Percentiles rank a stretch among this genome's conserved stretches.
Evolutionary conservation across 2,797 vertebrate species (phyloP).

Genomic region (Notolabrus celidotus): DNA sequence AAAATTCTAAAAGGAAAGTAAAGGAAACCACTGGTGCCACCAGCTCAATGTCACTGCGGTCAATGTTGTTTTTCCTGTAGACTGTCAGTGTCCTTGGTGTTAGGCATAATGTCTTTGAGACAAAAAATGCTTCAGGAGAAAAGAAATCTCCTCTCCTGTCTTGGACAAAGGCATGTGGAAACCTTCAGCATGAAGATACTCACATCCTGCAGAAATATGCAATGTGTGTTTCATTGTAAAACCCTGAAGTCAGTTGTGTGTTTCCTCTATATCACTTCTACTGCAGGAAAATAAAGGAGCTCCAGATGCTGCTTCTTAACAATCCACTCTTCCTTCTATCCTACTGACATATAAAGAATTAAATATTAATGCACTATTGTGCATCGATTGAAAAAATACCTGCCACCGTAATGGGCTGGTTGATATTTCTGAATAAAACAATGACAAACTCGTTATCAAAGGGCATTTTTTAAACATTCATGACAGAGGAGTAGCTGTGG

Average conservation of each 20-base stretch:
- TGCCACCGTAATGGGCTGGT: slow-evolving; percentile 83
- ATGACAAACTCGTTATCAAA: slow-evolving; percentile 89
- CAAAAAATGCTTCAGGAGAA: slow-evolving; percentile 89
- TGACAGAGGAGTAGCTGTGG: slow-evolving; percentile 82
- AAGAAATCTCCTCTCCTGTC: slow-evolving; percentile 90
- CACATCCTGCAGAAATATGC: slow-evolving; percentile 37
- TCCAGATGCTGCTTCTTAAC: slow-evolving; percentile 76
- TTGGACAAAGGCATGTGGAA: slow-evolving; percentile 61
- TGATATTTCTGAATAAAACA: slow-evolving; percentile 90
- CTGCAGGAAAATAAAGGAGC: slow-evolving; percentile 74
- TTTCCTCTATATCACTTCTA: slow-evolving; percentile 51
- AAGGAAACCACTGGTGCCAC: background rate
- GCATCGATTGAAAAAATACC: slow-evolving; percentile 88
- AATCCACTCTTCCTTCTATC: slow-evolving; percentile 77
- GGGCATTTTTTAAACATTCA: slow-evolving; percentile 91
- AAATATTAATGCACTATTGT: slow-evolving; percentile 87
- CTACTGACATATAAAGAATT: slow-evolving; percentile 86
- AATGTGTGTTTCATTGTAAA: background rate
- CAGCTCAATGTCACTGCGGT: slow-evolving; percentile 82
- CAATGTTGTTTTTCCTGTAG: slow-evolving; percentile 86
- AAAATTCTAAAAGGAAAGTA: background rate
- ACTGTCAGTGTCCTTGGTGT: slow-evolving; percentile 90
- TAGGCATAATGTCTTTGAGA: slow-evolving; percentile 87
- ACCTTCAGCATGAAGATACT: slow-evolving; percentile 34
- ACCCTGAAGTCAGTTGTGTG: slow-evolving; percentile 40